Evolutionary conservation across 2,797 vertebrate genomes (phyloP).

Genomic region (Paratrypauchen microcephalus): DNA sequence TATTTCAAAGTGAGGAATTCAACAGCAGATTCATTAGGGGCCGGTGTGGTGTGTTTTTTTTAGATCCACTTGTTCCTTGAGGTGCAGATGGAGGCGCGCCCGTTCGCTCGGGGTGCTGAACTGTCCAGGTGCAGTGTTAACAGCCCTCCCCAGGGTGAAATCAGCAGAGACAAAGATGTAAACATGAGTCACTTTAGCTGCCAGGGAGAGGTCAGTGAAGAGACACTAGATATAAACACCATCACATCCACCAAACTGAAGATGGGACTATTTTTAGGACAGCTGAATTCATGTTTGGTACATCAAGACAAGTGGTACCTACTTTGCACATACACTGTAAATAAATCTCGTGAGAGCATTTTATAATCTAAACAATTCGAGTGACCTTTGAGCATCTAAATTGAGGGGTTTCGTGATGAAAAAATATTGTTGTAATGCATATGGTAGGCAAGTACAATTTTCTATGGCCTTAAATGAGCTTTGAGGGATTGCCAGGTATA

Average conservation of each 20-base stretch:
- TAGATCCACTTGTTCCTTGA: constrained; percentile 40
- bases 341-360: no score
- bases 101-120: constrained; percentile 54
- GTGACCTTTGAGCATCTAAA: no score
- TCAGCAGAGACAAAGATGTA: constrained; percentile 57
- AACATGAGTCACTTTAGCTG: constrained; percentile 63
- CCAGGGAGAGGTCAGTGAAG: constrained; percentile 33
- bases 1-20: constrained; percentile 39
- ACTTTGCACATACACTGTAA: neutral
- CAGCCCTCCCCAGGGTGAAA: constrained; percentile 54
- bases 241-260: constrained; percentile 55
- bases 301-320: constrained; percentile 9
- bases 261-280: constrained; percentile 68
- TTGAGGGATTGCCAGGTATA: no score
- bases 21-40: constrained; percentile 54
- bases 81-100: constrained; percentile 42
- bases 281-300: constrained; percentile 60
- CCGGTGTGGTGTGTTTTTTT: constrained; percentile 27
- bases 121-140: constrained; percentile 57
- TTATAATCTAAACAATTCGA: no score
- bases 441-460: no score
- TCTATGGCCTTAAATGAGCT: no score
- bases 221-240: constrained; percentile 68
- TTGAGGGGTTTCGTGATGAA: neutral
- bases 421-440: no score